phyloP scores from a whole-genome alignment of 92 coral and sea anemone genomes.

The Zoanthus sansibaricus region DNA sequence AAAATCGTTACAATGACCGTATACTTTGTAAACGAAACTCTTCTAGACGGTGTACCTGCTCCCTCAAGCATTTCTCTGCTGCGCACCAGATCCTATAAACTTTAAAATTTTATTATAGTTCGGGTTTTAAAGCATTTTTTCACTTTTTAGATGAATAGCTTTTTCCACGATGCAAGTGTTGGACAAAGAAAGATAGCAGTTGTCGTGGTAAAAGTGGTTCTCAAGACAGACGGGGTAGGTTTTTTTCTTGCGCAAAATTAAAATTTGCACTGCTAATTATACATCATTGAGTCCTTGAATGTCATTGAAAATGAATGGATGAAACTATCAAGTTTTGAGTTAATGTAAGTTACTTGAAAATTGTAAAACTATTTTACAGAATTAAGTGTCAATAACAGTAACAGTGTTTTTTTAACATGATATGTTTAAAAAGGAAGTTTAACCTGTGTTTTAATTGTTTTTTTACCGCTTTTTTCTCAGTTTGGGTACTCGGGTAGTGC shows the following conservation, averaged over 20 bases:
- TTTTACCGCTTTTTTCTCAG: conserved; percentile 16
- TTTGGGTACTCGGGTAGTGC: conserved; percentile 49
- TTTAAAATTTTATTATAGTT: no score
- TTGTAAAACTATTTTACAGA: no score
- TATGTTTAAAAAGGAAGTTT: background rate
- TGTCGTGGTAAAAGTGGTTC: conserved; percentile 56
- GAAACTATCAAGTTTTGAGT: no score
- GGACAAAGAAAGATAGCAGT: conserved; percentile 59
- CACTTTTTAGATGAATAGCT: conserved; percentile 25
- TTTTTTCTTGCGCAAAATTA: background rate
- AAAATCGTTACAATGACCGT: no score
- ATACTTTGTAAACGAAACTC: no score
- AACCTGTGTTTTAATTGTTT: background rate
- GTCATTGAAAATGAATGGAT: background rate
- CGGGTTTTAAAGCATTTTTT: background rate
- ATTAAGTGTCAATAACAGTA: no score
- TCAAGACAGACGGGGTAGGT: conserved; percentile 68
- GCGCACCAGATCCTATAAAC: no score
- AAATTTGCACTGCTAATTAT: background rate
- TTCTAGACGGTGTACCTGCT: no score
- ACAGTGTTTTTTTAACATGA: no score
- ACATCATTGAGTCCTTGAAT: background rate
- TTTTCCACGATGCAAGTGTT: conserved; percentile 60
- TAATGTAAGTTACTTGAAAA: no score
- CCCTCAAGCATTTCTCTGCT: no score